Percentiles rank a stretch among this genome's conserved stretches.
Evolutionary conservation across 2,113 vertebrate species (phyloP).

Genomic region (Mesocricetus auratus): DNA sequence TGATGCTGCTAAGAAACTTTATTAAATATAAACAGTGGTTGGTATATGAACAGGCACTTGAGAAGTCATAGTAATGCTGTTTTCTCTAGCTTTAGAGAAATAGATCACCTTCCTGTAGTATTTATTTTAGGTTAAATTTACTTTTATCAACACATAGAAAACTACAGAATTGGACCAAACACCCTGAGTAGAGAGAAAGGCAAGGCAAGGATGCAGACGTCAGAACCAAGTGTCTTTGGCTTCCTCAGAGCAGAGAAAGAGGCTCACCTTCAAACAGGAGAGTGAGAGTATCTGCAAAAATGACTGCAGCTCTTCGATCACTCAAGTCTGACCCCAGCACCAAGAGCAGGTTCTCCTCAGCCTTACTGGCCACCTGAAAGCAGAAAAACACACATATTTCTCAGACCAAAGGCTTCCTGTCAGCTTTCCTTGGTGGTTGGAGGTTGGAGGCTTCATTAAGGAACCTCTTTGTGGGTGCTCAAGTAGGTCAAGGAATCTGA

Average conservation of each 20-base stretch:
- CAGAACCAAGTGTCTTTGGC: not conserved
- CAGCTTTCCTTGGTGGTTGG: conserved; percentile 1
- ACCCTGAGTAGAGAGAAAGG: not conserved
- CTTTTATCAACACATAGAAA: conserved; percentile 15
- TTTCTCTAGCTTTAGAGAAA: conserved; percentile 51
- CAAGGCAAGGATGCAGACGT: not conserved
- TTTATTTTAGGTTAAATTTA: conserved; percentile 47
- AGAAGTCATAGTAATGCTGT: not conserved
- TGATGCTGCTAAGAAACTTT: conserved; percentile 18
- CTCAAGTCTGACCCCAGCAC: conserved; percentile 93
- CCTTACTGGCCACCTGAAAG: conserved; percentile 94
- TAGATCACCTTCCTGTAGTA: not conserved
- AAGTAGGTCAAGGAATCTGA: conserved; percentile 21
- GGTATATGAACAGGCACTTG: not conserved
- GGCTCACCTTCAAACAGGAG: conserved; percentile 95
- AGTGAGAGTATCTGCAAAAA: conserved; percentile 97
- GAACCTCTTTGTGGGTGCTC: not conserved
- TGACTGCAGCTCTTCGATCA: conserved; percentile 94
- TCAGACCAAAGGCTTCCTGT: conserved; percentile 33
- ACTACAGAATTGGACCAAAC: not conserved
- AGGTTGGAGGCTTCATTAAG: not conserved
- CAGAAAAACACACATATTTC: conserved; percentile 6
- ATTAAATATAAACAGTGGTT: conserved; percentile 4
- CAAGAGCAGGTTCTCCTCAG: conserved; percentile 95
- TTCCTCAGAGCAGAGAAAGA: not conserved